Evolutionary conservation across 2,888 invertebrate genomes (phyloP).

Genomic region (Merodon equestris): DNA sequence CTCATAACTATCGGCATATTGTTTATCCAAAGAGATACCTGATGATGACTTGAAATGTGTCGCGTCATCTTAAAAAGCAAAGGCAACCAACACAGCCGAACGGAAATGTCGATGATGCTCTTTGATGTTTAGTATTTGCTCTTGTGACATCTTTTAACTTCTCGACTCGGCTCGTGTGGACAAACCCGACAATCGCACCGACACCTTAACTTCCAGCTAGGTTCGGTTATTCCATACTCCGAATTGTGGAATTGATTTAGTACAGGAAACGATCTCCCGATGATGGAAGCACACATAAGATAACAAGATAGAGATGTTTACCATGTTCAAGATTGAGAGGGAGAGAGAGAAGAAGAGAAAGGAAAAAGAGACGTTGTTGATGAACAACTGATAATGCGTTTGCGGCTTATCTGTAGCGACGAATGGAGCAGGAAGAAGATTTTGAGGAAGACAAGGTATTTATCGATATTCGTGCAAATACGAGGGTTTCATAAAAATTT

Average conservation of each 20-base stretch:
- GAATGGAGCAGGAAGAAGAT: constrained; percentile 44
- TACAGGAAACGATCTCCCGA: constrained; percentile 39
- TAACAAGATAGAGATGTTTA: constrained; percentile 54
- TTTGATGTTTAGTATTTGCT: constrained; percentile 56
- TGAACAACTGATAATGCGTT: constrained; percentile 63
- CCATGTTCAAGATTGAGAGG: constrained; percentile 22
- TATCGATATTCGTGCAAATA: constrained; percentile 66
- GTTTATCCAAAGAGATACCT: constrained; percentile 55
- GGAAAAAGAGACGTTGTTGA: no score
- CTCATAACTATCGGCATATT: constrained; percentile 38
- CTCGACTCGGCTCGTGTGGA: neutral
- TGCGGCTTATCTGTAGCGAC: constrained; percentile 33
- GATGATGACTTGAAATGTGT: constrained; percentile 45
- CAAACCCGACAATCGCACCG: neutral
- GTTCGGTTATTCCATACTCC: neutral
- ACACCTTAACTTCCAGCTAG: constrained; percentile 10
- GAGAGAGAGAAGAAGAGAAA: no score
- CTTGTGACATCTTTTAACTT: constrained; percentile 26
- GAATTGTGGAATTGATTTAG: constrained; percentile 33
- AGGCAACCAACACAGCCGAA: constrained; percentile 10
- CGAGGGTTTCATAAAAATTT: constrained; percentile 36
- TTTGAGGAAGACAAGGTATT: constrained; percentile 39
- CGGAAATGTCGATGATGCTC: constrained; percentile 65
- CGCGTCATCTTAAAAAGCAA: constrained; percentile 54
- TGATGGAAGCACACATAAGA: constrained; percentile 46